Base-by-base conservation (phyloP, 2,888 invertebrate species). In the Dermolepida albohirtum region DNA sequence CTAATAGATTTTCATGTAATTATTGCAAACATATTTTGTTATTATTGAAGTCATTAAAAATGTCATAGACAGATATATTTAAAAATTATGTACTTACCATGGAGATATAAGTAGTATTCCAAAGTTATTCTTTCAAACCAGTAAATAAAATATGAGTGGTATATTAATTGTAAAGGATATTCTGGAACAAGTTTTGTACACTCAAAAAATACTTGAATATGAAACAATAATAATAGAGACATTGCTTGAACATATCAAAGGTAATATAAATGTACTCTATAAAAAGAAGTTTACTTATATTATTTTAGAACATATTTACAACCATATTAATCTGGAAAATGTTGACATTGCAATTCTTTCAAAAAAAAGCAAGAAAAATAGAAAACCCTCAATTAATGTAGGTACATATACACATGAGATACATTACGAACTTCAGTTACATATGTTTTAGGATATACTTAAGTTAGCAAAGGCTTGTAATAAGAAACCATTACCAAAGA, bases 391-490 rank as follows among this genome's bases (percentile, higher is more conserved):
- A 5, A 14, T 22, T 11, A 39, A 55, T 11, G 47, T 47, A 16
- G 8, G 34, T 10, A 6, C 34, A 34, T 6, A 34, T n/a, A n/a
- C n/a, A 22, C 40, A 40, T 12, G 1, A 29, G 5, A 17, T 39
- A 22, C 4, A 1, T 8, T 40, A n/a, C 5, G 1, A 39, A 39
- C 6, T 16, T 55, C 39, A 12, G 27, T 55, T 55, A n/a, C 1
- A 16, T 14, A n/a, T 54, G 40, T 69, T 72, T 34, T 51, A 73
- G 72, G 68, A 71, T 57, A 62, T 68, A 40, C 12, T 68, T 7
- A 67, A 72, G 51, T 12, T 71, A 49, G 72, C 74, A 5, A 68
- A 51, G 22, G 47, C 64, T 8, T 66, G 64, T 41, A 74, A 74
- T 63, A 65, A 64, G 44, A 64, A 65, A n/a, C 65, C 55, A 17